A percentile compares a stretch with the other conserved stretches of the same genome.
Conservation (phyloP, 2,888 invertebrate species). For the Phengaris alcon region DNA sequence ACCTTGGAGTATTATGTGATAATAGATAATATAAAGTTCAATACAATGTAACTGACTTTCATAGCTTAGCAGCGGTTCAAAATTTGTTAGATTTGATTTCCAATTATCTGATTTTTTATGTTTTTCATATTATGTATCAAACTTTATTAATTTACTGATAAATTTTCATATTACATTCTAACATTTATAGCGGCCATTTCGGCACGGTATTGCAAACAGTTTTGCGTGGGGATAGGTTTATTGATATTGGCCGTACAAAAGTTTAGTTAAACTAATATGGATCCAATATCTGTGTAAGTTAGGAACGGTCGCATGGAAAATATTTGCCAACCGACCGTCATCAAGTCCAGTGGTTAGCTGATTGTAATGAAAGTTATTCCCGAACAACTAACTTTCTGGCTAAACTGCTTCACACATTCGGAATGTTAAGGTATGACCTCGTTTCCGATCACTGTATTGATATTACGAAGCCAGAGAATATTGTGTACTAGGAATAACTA, state of each 20-base stretch:
- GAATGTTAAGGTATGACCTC: not conserved
- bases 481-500: not conserved
- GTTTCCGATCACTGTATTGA: not conserved
- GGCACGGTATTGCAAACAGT: constrained; percentile 3
- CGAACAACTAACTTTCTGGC: constrained; percentile 60
- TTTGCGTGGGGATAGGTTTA: constrained; percentile 17
- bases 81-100: too few species aligned
- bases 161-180: not conserved
- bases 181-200: not conserved
- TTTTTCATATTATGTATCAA: not conserved
- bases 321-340: constrained; percentile 63
- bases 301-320: constrained; percentile 48
- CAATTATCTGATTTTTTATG: too few species aligned
- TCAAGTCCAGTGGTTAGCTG: constrained; percentile 67
- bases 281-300: constrained; percentile 46
- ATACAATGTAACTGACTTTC: not conserved
- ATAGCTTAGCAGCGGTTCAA: not conserved
- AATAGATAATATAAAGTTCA: not conserved
- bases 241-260: constrained; percentile 27
- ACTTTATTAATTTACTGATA: not conserved
- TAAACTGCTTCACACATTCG: not conserved
- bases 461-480: not conserved
- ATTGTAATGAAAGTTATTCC: constrained; percentile 70
- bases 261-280: constrained; percentile 36
- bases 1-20: not conserved